Base-by-base conservation (phyloP, 2,113 vertebrate genomes). In the Grammomys surdaster region DNA sequence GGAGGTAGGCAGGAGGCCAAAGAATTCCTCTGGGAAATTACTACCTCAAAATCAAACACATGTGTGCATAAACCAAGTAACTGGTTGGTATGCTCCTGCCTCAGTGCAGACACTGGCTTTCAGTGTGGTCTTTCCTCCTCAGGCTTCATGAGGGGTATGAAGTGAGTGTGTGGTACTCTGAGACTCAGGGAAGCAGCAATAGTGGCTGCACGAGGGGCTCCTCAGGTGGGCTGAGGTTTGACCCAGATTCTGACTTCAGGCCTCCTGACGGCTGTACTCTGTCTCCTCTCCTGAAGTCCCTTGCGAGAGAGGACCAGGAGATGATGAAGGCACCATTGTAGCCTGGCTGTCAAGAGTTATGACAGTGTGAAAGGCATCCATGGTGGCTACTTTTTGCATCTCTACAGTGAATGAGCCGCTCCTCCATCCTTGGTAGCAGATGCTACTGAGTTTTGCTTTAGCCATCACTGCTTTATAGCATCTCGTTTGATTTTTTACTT, bases 51-150 rank as follows among this genome's bases (percentile, higher is more conserved):
- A 69, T 67, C 5, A 6, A 85, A 85, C 24, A 33, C 54, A 43
- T 9, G 4, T 48, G 9, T 48, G 84, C 63, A 86, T 24, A 70
- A n/a, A 31, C 33, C 60, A 73, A 48, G 51, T 31, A 28, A 3
- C 43, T 13, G 19, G 2, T 11, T 13, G 19, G 2, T 11, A 5
- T n/a, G 5, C 58, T 75, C 9, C 26, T 20, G 33, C 72, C 28
- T 8, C 11, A 2, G 0, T n/a, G 33, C 2, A 28, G 60, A 58
- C 40, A 3, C 0, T 67, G 56, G 1, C 40, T 54, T 33, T 80
- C 24, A 20, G 56, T 4, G 4, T 36, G 69, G 31, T 31, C 31
- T 19, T 24, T 19, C 13, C 19, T 46, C 7, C 51, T 56, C 40
- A 20, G 58, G 2, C 11, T 69, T 96, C 43, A 7, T 14, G 1